Conservation (phyloP, 1,140 invertebrate genomes). For the Drosophila bifasciata region DNA sequence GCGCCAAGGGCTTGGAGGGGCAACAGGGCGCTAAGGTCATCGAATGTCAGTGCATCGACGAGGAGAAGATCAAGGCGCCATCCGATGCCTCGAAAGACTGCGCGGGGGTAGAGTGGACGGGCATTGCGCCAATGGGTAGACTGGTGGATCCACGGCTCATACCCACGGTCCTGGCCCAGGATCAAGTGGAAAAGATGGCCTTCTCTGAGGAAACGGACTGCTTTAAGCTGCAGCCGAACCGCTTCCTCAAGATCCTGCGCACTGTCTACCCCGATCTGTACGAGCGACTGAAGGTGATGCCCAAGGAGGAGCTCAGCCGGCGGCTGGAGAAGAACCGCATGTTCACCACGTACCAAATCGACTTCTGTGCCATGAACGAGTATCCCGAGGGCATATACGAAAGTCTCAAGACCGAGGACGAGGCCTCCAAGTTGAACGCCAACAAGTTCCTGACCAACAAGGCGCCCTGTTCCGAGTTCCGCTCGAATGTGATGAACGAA, state of each 20-base stretch:
- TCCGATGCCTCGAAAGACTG: constrained; percentile 57
- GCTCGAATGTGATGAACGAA: constrained; percentile 70
- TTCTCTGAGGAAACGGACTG: constrained; percentile 63
- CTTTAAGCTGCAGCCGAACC: constrained; percentile 75
- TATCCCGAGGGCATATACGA: constrained; percentile 80
- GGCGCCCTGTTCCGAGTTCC: constrained; percentile 68
- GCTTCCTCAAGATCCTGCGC: constrained; percentile 76
- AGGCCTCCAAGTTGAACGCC: constrained; percentile 59
- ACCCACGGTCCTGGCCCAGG: constrained; percentile 59
- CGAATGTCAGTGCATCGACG: constrained; percentile 71
- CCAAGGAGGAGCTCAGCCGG: constrained; percentile 84
- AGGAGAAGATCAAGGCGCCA: constrained; percentile 58
- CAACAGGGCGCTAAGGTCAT: constrained; percentile 33
- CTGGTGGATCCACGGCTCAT: constrained; percentile 77
- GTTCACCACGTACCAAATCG: constrained; percentile 86
- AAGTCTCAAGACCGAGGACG: constrained; percentile 70
- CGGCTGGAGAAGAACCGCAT: constrained; percentile 85
- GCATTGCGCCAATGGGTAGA: constrained; percentile 78
- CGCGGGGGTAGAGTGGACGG: constrained; percentile 73
- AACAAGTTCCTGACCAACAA: constrained; percentile 58
- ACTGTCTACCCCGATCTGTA: constrained; percentile 85
- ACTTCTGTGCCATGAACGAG: constrained; percentile 85
- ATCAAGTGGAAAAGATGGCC: constrained; percentile 69
- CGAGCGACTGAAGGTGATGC: constrained; percentile 84
- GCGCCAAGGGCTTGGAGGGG: constrained; percentile 24